Evolutionary conservation across 1,140 invertebrate genomes (phyloP), one percentile per base, ranked within the genome.

Genomic region (Akabosia matsudoensis): DNA sequence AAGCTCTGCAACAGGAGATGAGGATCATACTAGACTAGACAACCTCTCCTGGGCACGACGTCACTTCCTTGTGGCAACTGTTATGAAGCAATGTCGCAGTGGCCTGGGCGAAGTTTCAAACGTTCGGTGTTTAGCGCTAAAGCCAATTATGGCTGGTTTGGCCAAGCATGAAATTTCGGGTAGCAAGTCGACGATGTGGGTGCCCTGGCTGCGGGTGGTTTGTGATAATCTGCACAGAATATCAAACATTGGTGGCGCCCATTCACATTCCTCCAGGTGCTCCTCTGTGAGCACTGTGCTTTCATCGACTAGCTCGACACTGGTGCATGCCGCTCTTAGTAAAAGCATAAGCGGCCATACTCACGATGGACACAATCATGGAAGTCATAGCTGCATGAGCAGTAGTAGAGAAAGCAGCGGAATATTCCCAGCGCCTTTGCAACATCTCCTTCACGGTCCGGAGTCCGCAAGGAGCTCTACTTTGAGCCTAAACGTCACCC

Each of bases 211-310:
- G 26, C 75, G 80, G 24, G 79, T 81, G 3, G 80, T 81, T 31
- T 81, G 80, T 67, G 80, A 81, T 70, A 79, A 81, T 76, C 51
- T 81, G 24, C 80, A 81, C 73, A 54, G 80, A 54, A 73, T 81
- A 56, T 74, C 78, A 1, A 79, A 70, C 33, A 54, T 73, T 18
- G 76, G 76, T 26, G 54, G 76, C 7, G 52, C 28, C 24, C 14
- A 67, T 10, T 33, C 70, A 14, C 75, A 79, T 64, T 78, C 78
- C 0, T 81, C 80, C n/a, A 73, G 80, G n/a, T 81, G 79, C 54
- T 81, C 80, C 2, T 79, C 78, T 0, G 79, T 81, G 13, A 79
- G 78, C 7, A 81, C 78, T 13, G 79, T 81, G 74, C 56, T 81
- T 10, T 79, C 77, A 13, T 73, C 78, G 30, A 79, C 78, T 13